Evolutionary conservation across 64 coral and sea anemone species (phyloP).

Genomic region (Trachythela sp.): DNA sequence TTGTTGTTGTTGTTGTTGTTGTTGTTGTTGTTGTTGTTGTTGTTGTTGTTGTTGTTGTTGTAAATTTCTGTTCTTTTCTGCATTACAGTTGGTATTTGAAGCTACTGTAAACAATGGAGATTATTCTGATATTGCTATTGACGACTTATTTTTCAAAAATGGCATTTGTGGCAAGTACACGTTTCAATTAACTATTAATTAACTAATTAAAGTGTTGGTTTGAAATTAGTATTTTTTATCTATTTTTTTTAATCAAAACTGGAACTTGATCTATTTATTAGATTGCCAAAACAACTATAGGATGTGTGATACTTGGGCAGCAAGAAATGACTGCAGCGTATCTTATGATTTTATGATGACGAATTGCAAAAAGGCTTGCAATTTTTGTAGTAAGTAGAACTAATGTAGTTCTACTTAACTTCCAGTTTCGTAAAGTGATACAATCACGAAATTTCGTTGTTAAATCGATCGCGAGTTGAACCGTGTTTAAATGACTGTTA

Average conservation of each 20-base stretch:
- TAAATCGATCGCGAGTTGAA: no score
- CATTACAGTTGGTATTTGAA: not conserved
- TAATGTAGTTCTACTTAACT: no score
- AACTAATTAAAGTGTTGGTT: not conserved
- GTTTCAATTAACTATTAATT: not conserved
- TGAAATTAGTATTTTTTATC: not conserved
- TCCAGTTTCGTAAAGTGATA: no score
- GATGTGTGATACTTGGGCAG: not conserved
- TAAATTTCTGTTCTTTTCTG: not conserved
- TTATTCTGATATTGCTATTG: slow-evolving; percentile 18
- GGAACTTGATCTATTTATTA: not conserved
- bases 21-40: no score
- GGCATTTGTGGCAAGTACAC: not conserved
- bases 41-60: no score
- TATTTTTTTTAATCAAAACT: no score
- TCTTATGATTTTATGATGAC: not conserved
- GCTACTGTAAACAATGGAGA: not conserved
- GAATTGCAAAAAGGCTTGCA: not conserved
- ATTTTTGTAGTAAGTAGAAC: not conserved
- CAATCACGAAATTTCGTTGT: no score
- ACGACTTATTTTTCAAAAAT: not conserved
- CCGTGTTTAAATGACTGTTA: no score
- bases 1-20: no score
- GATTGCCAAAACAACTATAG: not conserved
- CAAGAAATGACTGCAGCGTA: not conserved